Evolutionary conservation across 2,888 invertebrate genomes (phyloP), one percentile per base, ranked within the genome.

Genomic region (Papilio demoleus): DNA sequence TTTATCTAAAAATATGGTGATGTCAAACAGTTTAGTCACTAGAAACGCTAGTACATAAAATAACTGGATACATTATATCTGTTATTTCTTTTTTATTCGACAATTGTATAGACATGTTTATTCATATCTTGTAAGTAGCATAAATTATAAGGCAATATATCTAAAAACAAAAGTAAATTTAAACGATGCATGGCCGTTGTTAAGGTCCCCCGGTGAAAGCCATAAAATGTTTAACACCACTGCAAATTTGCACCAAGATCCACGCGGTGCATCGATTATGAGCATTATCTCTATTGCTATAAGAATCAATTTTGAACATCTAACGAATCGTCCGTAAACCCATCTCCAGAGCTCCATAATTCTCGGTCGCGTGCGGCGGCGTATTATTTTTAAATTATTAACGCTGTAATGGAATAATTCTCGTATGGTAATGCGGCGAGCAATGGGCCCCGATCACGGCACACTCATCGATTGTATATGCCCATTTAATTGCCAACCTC

Each of bases 371-470:
- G 90, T 90, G 90, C 81, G 81, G 80, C 78, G 74, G 77, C 82
- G 82, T 86, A 88, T 89, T 89, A 90, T 90, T 90, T 91, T 90
- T 87, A 89, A 91, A 89, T 90, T 90, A 91, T 89, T 88, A 88
- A 87, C 86, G 81, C 81, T 81, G 86, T 89, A 90, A 90, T 90
- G 88, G 86, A 90, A 91, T 90, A 88, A 91, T 89, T 90, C 81
- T 74, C 81, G 85, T 89, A 90, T 90, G 90, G 84, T 89, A 91
- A 91, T 90, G 83, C 76, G 72, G 78, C 78, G 80, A 87, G 79
- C 82, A 88, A 91, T 85, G 84, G 81, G 76, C 81, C 75, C 76
- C 76, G 78, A 83, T 82, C 90, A 91, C 90, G 91, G 83, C 77
- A 87, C 67, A 71, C 68, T 69, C 71, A 65, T 71, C 74, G 71